Evolutionary conservation across 2,888 invertebrate species (phyloP).

Genomic region (Lasioglossum malachurum): DNA sequence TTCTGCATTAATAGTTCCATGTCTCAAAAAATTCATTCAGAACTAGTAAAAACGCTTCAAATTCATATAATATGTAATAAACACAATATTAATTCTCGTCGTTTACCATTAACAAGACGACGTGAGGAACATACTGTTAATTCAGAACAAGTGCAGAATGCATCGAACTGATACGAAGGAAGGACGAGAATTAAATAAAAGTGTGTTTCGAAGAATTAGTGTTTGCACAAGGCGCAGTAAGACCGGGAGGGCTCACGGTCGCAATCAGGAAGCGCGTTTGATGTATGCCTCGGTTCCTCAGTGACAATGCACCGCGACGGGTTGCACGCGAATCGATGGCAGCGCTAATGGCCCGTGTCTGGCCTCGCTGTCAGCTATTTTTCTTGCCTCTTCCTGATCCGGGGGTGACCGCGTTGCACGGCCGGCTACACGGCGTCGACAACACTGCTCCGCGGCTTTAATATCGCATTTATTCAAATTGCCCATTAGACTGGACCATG

Average conservation of each 20-base stretch:
- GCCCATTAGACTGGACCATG: constrained; percentile 57
- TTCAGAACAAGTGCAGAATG: background rate
- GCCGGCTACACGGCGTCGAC: constrained; percentile 65
- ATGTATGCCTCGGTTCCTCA: constrained; percentile 27
- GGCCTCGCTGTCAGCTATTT: constrained; percentile 58
- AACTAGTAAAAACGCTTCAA: no score
- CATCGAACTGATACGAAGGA: background rate
- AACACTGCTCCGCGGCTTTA: constrained; percentile 56
- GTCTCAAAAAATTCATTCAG: no score
- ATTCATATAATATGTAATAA: no score
- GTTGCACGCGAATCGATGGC: constrained; percentile 63
- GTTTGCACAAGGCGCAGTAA: background rate
- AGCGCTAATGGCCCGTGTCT: constrained; percentile 63
- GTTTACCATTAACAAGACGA: background rate
- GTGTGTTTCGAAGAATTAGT: background rate
- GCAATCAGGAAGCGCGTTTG: constrained; percentile 50
- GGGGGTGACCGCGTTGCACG: constrained; percentile 49
- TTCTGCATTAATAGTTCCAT: no score
- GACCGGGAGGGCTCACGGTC: background rate
- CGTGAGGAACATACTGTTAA: background rate
- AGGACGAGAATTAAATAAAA: background rate
- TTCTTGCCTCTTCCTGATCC: constrained; percentile 66
- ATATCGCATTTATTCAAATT: constrained; percentile 76
- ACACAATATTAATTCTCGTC: no score
- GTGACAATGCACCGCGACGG: constrained; percentile 62